Percentiles rank a stretch among this genome's conserved stretches.
phyloP scores from a whole-genome alignment of 2,797 vertebrate genomes.

The Anableps anableps region DNA sequence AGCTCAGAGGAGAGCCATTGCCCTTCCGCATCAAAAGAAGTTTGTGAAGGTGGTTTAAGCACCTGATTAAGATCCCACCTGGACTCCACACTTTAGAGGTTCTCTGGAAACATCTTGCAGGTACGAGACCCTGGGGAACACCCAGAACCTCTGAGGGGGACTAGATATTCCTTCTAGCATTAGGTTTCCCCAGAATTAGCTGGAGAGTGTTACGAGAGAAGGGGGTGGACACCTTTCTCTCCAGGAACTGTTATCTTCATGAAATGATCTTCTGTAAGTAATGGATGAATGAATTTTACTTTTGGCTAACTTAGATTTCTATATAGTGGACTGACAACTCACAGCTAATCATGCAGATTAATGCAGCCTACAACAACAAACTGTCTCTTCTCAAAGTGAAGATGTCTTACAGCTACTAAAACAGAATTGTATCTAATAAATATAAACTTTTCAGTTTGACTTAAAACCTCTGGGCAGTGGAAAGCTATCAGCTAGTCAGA shows the following conservation, averaged over 20 bases:
- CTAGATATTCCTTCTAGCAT: too few species aligned
- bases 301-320: not conserved
- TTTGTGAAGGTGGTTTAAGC: not conserved
- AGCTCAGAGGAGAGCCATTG: not conserved
- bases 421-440: not conserved
- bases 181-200: too few species aligned
- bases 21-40: too few species aligned
- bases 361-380: not conserved
- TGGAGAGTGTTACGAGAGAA: too few species aligned
- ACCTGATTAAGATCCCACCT: not conserved
- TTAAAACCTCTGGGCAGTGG: not conserved
- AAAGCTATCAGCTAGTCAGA: not conserved
- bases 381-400: not conserved
- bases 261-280: too few species aligned
- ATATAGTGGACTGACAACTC: not conserved
- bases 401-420: not conserved
- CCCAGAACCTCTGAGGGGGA: too few species aligned
- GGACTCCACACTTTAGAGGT: not conserved
- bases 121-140: too few species aligned
- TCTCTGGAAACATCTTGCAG: not conserved
- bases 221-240: too few species aligned
- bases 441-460: not conserved
- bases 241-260: too few species aligned
- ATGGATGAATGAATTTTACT: too few species aligned
- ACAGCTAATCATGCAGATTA: not conserved